Evolutionary conservation across 2,113 vertebrate genomes (phyloP), one percentile per base, ranked within the genome.

Genomic region (Sciurus niger): DNA sequence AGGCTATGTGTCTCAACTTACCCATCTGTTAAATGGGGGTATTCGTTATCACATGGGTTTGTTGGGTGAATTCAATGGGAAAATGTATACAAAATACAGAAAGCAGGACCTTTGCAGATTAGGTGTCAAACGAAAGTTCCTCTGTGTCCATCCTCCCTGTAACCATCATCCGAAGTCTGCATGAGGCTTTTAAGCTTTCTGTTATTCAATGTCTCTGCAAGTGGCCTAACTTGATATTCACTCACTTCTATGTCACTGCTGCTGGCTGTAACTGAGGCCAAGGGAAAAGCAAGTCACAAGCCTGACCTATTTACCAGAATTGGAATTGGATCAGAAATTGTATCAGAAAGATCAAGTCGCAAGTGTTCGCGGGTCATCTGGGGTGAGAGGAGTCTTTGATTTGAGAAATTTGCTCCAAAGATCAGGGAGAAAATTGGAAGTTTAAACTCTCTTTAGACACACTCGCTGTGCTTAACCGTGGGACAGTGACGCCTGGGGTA

Each of bases 21-120:
- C 51, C 40, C 51, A 46, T 84, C 17, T 92, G 76, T 34, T 84
- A 86, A 95, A 84, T 68, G 58, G 28, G 32, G 3, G 2, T 79
- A 34, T 34, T 94, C 34, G 11, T 46, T 70, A 78, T 65, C 7
- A n/a, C 7, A 9, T 18, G 10, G 18, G 32, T 1, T 13, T 34
- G 34, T 43, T 91, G 86, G 32, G 58, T 90, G 73, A 78, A 76
- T 92, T 89, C 37, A 93, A 87, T 93, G 80, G 40, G 82, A 70
- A 95, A 78, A 76, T 30, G n/a, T 32, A 30, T 2, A 34, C 0
- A 76, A 86, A 84, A 51, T 20, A 43, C 68, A 68, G 68, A 85
- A 16, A n/a, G 77, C 37, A 77, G 8, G 48, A 20, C 12, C 53
- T 79, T 37, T 18, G 24, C 90, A 16, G 32, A 1, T 9, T 25